These are phyloP conservation scores for Sebastiscus tertius DNA, from an alignment of 2,797 vertebrate genomes.

Conservation along the genomic window DNA sequence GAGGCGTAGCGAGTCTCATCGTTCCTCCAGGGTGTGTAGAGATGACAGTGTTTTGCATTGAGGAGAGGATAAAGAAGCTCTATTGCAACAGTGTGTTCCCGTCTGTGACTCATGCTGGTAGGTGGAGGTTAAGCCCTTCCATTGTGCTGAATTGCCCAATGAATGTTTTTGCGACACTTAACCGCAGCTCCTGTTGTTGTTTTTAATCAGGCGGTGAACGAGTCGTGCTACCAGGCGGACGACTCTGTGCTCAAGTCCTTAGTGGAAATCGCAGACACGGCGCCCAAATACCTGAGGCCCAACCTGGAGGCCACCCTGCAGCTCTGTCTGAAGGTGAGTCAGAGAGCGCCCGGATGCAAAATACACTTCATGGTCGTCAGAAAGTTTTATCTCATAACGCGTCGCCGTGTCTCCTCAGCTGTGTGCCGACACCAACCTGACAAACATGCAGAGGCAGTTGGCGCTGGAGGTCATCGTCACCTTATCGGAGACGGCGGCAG, in stretches of 20 bases:
- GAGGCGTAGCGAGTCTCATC: neutral
- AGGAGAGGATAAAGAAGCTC: neutral
- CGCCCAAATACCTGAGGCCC: conserved; percentile 96
- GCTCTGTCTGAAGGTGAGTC: conserved; percentile 92
- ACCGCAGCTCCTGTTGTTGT: neutral
- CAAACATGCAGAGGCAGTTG: conserved; percentile 97
- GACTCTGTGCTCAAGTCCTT: conserved; percentile 98
- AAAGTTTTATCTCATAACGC: neutral
- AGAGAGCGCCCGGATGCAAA: too few species aligned
- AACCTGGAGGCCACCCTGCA: conserved; percentile 96
- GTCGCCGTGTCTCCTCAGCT: conserved; percentile 76
- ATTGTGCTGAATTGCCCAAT: neutral
- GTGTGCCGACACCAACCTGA: conserved; percentile 92
- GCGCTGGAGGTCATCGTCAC: conserved; percentile 97
- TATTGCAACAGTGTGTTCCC: neutral
- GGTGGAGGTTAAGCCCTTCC: neutral
- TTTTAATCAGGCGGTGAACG: conserved; percentile 90
- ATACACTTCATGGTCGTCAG: too few species aligned
- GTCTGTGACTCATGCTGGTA: neutral
- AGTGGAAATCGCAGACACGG: conserved; percentile 97
- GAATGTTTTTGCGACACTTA: neutral
- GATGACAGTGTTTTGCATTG: too few species aligned
- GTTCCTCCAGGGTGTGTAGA: neutral
- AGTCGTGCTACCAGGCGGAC: conserved; percentile 95
- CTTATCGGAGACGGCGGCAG: conserved; percentile 95